Evolutionary conservation across 1,140 invertebrate genomes (phyloP), one percentile per base, ranked within the genome.

Genomic region (Aporrectodea caliginosa): DNA sequence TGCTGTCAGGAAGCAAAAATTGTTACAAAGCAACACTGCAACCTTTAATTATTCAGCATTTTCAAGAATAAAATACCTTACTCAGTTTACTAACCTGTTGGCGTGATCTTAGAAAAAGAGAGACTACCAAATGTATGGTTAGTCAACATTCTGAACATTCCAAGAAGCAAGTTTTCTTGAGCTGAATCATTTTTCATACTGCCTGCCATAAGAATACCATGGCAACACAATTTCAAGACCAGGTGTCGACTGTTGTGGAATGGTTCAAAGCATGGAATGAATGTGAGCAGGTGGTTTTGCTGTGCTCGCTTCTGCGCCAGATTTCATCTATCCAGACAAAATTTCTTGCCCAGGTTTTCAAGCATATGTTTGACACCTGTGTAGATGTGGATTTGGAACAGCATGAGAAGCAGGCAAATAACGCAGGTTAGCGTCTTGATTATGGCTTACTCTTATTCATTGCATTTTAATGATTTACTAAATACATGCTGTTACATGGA

Each of bases 221-320:
- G 75, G 43, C 43, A 6, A 58, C 43, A 35, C 75, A 30, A n/a
- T 96, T 95, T 90, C 93, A 93, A 80, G 94, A 95, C 86, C 94
- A 96, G 90, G 92, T 97, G 82, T 92, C 91, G 83, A 92, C 93
- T 82, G 91, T 96, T 81, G 92, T 92, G 68, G 90, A 91, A 78
- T 92, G 94, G 87, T 97, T 96, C 87, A 93, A 94, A 82, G 93
- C 93, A 84, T 97, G 95, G 94, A 95, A 93, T 85, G 92, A 93
- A 83, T 96, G 94, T 86, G 94, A 96, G 86, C 92, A 94, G 83
- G 95, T 94, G 1, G 94, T 97, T 43, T 93, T 94, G 43, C 90
- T 96, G 80, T 95, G 94, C 86, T 94, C 95, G 16, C 87, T 97
- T 82, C 90, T 96, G 78, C 92, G 93, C 83, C 91, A 93, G 78